phyloP scores from a whole-genome alignment of 2,797 vertebrate genomes.

The Nyctalus aviator region DNA sequence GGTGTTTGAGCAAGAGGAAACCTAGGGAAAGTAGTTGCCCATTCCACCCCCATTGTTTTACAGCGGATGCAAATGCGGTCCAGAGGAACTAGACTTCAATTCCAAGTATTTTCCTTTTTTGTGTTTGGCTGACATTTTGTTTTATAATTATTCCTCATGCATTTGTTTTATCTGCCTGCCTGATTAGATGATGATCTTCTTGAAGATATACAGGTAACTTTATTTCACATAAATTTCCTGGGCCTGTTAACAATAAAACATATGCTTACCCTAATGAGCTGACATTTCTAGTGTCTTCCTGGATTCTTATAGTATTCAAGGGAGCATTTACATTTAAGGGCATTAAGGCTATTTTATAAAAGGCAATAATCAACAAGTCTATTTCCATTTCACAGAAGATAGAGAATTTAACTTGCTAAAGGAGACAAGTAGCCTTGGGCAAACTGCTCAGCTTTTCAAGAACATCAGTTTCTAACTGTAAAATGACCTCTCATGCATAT shows the following conservation, averaged over 20 bases:
- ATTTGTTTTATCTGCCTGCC: slow-evolving; percentile 33
- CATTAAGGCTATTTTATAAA: slow-evolving; percentile 42
- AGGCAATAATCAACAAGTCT: slow-evolving; percentile 30
- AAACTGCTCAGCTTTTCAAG: slow-evolving; percentile 3
- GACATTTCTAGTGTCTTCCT: slow-evolving; percentile 16
- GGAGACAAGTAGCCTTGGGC: background rate
- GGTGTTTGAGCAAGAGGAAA: background rate
- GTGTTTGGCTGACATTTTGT: slow-evolving; percentile 54
- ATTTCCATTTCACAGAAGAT: slow-evolving; percentile 29
- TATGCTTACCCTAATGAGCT: background rate
- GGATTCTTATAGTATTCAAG: slow-evolving; percentile 32
- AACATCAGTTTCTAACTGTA: background rate
- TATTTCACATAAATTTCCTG: background rate
- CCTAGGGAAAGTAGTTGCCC: background rate
- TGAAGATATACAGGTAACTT: slow-evolving; percentile 31
- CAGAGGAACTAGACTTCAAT: background rate
- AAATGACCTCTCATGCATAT: background rate
- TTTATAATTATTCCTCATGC: slow-evolving; percentile 46
- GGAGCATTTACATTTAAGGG: slow-evolving; percentile 40
- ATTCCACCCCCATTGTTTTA: background rate
- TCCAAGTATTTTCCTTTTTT: background rate
- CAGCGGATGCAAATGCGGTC: background rate
- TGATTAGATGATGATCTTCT: slow-evolving; percentile 50
- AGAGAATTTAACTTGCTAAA: slow-evolving; percentile 45
- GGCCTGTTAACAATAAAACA: slow-evolving; percentile 39